phyloP scores from a whole-genome alignment of 2,888 invertebrate species.

The Phortica okadai region DNA sequence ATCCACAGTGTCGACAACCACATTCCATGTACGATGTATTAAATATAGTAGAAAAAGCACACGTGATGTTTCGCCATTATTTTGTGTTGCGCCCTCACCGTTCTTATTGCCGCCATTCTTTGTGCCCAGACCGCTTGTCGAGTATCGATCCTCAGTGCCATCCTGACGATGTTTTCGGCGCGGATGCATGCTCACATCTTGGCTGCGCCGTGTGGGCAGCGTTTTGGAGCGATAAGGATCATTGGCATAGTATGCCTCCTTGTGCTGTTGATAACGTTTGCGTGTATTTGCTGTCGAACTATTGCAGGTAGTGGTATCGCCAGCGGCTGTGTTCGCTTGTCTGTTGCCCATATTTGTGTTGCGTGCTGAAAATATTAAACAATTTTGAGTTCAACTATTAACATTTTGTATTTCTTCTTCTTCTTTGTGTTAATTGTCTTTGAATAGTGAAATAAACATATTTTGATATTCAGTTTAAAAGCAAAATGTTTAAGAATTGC shows the following conservation, averaged over 20 bases:
- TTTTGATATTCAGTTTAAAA: too few relatives aligned
- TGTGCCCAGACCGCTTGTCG: constrained; percentile 59
- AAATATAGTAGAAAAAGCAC: constrained; percentile 82
- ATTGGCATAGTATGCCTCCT: constrained; percentile 50
- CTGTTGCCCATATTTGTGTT: constrained; percentile 12
- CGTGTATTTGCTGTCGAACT: constrained; percentile 50
- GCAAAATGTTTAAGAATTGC: too few relatives aligned
- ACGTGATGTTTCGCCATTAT: constrained; percentile 78
- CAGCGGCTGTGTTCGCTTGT: background rate
- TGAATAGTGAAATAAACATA: too few relatives aligned
- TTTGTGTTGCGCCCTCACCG: constrained; percentile 48
- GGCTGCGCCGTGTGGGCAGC: constrained; percentile 60
- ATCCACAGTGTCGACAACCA: constrained; percentile 81
- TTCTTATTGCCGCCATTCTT: background rate
- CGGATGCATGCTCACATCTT: constrained; percentile 19
- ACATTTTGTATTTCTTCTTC: background rate
- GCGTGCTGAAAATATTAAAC: background rate
- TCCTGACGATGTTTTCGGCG: constrained; percentile 7
- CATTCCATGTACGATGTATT: constrained; percentile 84
- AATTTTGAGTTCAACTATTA: background rate
- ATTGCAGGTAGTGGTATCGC: background rate
- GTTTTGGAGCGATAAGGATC: constrained; percentile 65
- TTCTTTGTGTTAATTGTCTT: too few relatives aligned
- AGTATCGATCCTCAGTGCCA: constrained; percentile 40
- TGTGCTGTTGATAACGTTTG: constrained; percentile 61